Conservation (phyloP, 2,888 invertebrate species). For the Lasiommata megera region DNA sequence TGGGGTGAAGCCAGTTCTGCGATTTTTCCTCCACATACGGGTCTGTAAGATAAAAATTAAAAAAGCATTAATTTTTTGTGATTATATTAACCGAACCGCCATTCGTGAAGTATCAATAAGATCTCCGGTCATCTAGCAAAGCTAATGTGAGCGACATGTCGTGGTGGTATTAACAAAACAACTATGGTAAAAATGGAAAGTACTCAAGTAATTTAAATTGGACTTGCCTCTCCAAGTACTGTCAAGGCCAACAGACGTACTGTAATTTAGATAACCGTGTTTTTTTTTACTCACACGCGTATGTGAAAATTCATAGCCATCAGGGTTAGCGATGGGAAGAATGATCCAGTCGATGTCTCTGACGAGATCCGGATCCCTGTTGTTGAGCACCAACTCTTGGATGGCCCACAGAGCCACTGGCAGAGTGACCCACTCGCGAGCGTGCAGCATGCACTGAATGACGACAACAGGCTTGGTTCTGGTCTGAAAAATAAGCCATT, state of each 20-base stretch:
- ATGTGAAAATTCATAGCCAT: constrained; percentile 85
- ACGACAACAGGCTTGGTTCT: constrained; percentile 77
- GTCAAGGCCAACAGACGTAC: too few relatives aligned
- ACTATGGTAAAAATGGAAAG: too few relatives aligned
- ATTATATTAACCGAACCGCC: too few relatives aligned
- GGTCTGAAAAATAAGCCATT: constrained; percentile 39
- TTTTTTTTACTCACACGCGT: constrained; percentile 58
- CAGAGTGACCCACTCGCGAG: constrained; percentile 86
- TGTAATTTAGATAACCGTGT: too few relatives aligned
- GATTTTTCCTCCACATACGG: constrained; percentile 86
- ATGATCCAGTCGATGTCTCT: constrained; percentile 84
- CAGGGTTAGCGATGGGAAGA: constrained; percentile 85
- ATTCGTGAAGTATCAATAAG: too few relatives aligned
- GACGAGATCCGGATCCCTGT: constrained; percentile 73
- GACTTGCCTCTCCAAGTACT: too few relatives aligned
- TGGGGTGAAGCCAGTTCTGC: constrained; percentile 47
- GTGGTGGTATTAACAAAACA: background rate
- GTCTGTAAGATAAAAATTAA: constrained; percentile 53
- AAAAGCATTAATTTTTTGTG: background rate
- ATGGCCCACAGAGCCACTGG: constrained; percentile 84
- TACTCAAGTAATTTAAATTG: too few relatives aligned
- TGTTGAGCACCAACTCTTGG: constrained; percentile 82
- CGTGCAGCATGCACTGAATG: constrained; percentile 82
- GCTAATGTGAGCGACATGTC: too few relatives aligned
- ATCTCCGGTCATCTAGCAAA: too few relatives aligned